Conservation (phyloP, 2,113 vertebrate species). For the Diadophis punctatus region DNA sequence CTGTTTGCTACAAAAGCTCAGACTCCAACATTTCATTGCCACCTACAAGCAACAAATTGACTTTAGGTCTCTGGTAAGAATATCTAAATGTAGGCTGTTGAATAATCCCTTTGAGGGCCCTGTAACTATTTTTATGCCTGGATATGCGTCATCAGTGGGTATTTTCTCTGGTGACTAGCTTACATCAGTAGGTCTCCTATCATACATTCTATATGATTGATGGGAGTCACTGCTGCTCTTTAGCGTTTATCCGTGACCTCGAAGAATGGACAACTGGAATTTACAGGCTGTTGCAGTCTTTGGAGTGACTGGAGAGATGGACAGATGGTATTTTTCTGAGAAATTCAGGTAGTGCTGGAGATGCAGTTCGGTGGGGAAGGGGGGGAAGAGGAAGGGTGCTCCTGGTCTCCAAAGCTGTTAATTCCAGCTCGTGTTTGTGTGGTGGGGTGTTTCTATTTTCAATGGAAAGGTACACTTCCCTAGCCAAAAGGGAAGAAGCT, state of each 20-base stretch:
- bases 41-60: conserved; percentile 63
- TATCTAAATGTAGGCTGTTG: conserved; percentile 91
- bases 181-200: conserved; percentile 98
- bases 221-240: conserved; percentile 80
- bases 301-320: conserved; percentile 80
- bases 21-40: conserved; percentile 67
- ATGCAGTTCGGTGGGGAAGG: conserved; percentile 40
- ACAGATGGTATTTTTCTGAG: conserved; percentile 69
- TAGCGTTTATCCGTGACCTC: conserved; percentile 75
- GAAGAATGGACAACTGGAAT: conserved; percentile 81
- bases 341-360: conserved; percentile 75
- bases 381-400: conserved; percentile 54
- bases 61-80: conserved; percentile 83
- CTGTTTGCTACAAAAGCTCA: conserved; percentile 70
- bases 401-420: conserved; percentile 52
- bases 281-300: conserved; percentile 78
- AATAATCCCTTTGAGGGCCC: conserved; percentile 89
- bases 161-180: conserved; percentile 99
- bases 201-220: conserved; percentile 90
- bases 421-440: conserved; percentile 36
- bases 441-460: neutral
- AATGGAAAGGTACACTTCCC: conserved; percentile 44
- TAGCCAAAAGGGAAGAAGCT: neutral
- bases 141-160: conserved; percentile 99
- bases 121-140: conserved; percentile 98